Evolutionary conservation across 2,797 vertebrate genomes (phyloP).

Genomic region (Paratrypauchen microcephalus): DNA sequence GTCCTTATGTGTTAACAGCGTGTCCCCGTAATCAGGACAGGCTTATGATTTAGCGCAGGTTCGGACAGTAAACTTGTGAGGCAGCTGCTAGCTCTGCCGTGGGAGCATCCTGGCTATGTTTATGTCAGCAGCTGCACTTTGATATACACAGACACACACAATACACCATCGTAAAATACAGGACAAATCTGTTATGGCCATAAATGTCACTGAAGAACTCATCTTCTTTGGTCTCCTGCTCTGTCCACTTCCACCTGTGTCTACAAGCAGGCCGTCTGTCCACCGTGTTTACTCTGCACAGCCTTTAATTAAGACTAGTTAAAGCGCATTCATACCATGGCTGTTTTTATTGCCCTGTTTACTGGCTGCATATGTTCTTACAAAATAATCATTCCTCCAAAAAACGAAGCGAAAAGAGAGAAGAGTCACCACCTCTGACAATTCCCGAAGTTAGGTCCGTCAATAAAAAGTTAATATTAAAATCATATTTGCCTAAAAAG

Average conservation of each 20-base stretch:
- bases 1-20: conserved; percentile 67
- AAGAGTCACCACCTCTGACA: background rate
- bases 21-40: conserved; percentile 58
- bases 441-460: background rate
- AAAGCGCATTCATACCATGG: conserved; percentile 61
- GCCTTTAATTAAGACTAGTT: conserved; percentile 68
- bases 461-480: background rate
- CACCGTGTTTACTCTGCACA: conserved; percentile 55
- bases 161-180: conserved; percentile 29
- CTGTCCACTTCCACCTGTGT: conserved; percentile 54
- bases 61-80: conserved; percentile 53
- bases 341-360: conserved; percentile 39
- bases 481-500: conserved; percentile 6
- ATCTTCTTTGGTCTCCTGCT: conserved; percentile 11
- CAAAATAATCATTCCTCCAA: conserved; percentile 14
- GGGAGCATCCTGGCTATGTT: conserved; percentile 54
- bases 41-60: conserved; percentile 59
- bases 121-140: conserved; percentile 54
- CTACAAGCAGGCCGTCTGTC: conserved; percentile 48
- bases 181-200: conserved; percentile 43
- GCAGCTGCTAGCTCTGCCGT: conserved; percentile 64
- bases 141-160: conserved; percentile 40
- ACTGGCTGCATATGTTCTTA: conserved; percentile 25
- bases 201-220: conserved; percentile 34
- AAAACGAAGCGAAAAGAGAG: background rate